These are phyloP conservation scores for Syndactyla subalaris DNA, from an alignment of 2,797 vertebrate species.

Conservation along the genomic window DNA sequence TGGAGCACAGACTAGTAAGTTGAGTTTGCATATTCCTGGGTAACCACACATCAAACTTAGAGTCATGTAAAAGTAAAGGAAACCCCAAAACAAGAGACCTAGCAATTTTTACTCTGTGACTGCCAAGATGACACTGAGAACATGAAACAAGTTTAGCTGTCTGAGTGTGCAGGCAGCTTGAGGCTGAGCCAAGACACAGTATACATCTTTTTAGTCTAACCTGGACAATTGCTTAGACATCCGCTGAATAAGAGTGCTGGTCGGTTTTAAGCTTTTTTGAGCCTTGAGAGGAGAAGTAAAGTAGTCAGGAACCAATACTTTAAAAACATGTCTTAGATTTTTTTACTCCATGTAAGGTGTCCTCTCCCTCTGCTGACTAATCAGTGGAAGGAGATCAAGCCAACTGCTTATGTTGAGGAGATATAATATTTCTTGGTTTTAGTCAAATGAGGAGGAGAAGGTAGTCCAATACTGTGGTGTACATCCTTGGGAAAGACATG, in stretches of 20 bases:
- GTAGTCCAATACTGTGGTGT: neutral
- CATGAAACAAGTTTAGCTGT: neutral
- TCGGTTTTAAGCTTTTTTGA: neutral
- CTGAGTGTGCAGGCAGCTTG: neutral
- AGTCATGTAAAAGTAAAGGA: neutral
- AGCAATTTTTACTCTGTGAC: neutral
- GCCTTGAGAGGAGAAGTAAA: neutral
- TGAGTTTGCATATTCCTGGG: neutral
- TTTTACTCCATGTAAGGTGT: neutral
- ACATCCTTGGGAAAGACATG: rapidly evolving
- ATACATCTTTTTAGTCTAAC: neutral
- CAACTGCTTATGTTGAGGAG: neutral
- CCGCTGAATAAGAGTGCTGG: rapidly evolving
- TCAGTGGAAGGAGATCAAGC: neutral
- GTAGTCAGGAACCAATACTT: rapidly evolving
- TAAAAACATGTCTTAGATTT: neutral
- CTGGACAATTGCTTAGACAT: neutral
- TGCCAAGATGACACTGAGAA: neutral
- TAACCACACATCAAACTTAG: rapidly evolving
- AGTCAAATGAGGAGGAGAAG: neutral
- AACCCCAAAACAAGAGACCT: neutral
- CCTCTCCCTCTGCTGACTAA: neutral
- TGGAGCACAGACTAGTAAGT: rapidly evolving
- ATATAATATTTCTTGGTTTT: neutral
- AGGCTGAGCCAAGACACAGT: rapidly evolving